These are phyloP conservation scores for Cavia aperea DNA, from an alignment of 2,113 vertebrate species.

Conservation along the genomic window DNA sequence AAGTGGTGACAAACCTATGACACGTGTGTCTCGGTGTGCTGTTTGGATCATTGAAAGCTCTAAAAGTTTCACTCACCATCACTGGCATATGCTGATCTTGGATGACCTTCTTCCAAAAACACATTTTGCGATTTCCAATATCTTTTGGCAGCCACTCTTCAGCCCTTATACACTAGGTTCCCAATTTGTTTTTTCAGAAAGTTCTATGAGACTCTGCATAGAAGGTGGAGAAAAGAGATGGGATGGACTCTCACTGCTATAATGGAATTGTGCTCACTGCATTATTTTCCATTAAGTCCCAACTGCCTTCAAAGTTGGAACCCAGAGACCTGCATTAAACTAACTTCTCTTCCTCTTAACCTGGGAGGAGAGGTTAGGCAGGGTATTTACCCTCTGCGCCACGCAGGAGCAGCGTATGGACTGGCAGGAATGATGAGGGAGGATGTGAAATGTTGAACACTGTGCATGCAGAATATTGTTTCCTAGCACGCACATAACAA, in stretches of 20 bases:
- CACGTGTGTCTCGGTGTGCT: fast-evolving
- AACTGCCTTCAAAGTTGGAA: neutral
- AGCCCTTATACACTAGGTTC: neutral
- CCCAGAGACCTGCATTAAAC: neutral
- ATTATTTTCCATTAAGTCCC: neutral
- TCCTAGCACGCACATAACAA: neutral
- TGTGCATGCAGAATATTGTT: fast-evolving
- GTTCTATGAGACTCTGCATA: neutral
- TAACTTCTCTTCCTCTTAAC: neutral
- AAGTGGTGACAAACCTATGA: too few relatives aligned
- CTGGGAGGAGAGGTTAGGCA: neutral
- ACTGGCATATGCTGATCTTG: neutral
- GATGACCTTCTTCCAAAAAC: neutral
- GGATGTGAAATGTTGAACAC: too few relatives aligned
- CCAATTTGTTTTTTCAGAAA: neutral
- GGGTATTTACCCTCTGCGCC: neutral
- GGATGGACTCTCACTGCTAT: neutral
- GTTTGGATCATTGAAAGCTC: neutral
- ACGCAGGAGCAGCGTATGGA: neutral
- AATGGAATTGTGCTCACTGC: neutral
- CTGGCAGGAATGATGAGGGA: neutral
- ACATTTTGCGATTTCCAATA: neutral
- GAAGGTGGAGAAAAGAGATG: neutral
- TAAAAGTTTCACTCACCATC: neutral
- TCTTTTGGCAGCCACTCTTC: neutral